Evolutionary conservation across 2,113 vertebrate genomes (phyloP).

Genomic region (Coptodon rendalli): DNA sequence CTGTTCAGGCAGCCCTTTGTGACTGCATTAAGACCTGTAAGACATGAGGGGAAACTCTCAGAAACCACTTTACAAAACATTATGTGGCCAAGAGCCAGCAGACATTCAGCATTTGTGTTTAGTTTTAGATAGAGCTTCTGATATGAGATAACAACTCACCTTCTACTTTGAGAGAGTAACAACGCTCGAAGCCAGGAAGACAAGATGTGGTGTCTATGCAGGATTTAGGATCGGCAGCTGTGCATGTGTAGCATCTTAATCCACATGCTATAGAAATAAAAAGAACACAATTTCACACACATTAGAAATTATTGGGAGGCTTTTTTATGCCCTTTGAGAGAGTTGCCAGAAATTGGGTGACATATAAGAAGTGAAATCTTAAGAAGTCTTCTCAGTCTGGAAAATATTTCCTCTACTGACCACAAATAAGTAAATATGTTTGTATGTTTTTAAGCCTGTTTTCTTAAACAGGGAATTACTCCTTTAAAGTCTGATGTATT

Average conservation of each 20-base stretch:
- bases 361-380: fast-evolving
- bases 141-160: neutral
- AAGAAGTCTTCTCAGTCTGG: fast-evolving
- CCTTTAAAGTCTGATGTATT: too few species aligned
- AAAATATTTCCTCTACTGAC: fast-evolving
- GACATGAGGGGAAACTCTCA: neutral
- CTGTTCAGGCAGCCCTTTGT: slow-evolving; percentile 24
- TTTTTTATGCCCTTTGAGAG: neutral
- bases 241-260: slow-evolving; percentile 45
- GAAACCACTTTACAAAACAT: neutral
- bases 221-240: neutral
- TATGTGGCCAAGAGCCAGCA: neutral
- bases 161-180: neutral
- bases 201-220: slow-evolving; percentile 27
- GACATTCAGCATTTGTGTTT: neutral
- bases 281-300: neutral
- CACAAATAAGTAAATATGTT: neutral
- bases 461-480: neutral
- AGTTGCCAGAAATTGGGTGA: neutral
- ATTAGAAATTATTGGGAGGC: fast-evolving
- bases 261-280: slow-evolving; percentile 7
- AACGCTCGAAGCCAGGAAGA: neutral
- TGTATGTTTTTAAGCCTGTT: neutral
- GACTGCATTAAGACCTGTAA: neutral
- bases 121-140: neutral